Conservation (phyloP, 2,797 vertebrate species). For the Percopsis omiscomaycus region DNA sequence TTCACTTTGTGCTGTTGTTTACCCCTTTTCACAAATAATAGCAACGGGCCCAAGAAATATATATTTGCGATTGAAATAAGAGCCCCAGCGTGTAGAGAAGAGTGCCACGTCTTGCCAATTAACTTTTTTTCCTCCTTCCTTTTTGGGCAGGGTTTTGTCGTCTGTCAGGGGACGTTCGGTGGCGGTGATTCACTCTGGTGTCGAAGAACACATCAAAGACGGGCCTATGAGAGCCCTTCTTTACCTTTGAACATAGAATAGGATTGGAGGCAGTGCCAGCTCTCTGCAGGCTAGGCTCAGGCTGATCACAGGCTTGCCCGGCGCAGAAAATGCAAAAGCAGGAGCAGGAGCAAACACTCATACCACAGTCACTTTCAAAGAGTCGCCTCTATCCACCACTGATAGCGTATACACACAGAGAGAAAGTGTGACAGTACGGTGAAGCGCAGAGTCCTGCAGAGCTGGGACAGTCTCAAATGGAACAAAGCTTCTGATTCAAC, state of each 20-base stretch:
- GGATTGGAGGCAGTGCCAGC: constrained; percentile 83
- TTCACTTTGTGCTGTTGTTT: constrained; percentile 63
- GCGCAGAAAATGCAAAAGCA: constrained; percentile 64
- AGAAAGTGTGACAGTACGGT: background rate
- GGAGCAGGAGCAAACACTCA: constrained; percentile 71
- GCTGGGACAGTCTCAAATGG: constrained; percentile 50
- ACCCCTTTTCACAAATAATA: constrained; percentile 61
- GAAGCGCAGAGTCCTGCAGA: constrained; percentile 27
- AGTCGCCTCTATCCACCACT: constrained; percentile 62
- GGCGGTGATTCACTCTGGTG: constrained; percentile 85
- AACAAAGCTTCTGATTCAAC: constrained; percentile 70
- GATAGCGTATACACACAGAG: constrained; percentile 52
- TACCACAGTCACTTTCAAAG: constrained; percentile 72
- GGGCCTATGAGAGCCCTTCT: constrained; percentile 80
- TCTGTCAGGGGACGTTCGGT: constrained; percentile 80
- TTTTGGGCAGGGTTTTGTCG: constrained; percentile 72
- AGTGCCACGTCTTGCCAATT: constrained; percentile 85
- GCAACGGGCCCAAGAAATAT: constrained; percentile 60
- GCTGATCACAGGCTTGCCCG: constrained; percentile 79
- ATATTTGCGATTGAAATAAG: constrained; percentile 56
- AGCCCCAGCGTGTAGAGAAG: constrained; percentile 67
- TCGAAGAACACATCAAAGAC: constrained; percentile 87
- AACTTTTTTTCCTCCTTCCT: constrained; percentile 66
- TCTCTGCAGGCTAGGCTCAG: constrained; percentile 81
- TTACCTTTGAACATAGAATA: constrained; percentile 87